Evolutionary conservation across 2,888 invertebrate genomes (phyloP), one percentile per base, ranked within the genome.

Genomic region (Phyllotreta striolata): DNA sequence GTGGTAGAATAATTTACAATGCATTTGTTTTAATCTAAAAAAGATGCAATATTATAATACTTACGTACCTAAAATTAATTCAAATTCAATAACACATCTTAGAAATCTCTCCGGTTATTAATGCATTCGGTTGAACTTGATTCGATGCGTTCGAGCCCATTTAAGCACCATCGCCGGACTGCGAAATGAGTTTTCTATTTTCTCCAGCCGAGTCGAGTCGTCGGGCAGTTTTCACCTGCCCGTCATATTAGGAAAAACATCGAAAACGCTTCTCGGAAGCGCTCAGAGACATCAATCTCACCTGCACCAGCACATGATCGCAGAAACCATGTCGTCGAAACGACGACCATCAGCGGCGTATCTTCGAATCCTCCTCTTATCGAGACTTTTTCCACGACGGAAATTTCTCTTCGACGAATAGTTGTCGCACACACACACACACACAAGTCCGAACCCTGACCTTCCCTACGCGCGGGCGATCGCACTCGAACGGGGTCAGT

Each of bases 291-390:
- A 49, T 38, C 47, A 58, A 35, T 39, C 49, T 58, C 57, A 58
- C 39, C 49, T 58, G 57, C 14, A 49, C 47, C 38, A 24, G 24
- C 24, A 24, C 38, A 13, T 40, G 24, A n/a, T 43, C 47, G 47
- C 60, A 46, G 24, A 62, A 67, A 67, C 66, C 64, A 67, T 67
- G 69, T 69, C 67, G 65, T 63, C 60, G 58, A 65, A 63, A 68
- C 52, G 67, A 70, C 70, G 58, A 63, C 64, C 52, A 52, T 7
- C 57, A 57, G 44, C 7, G 37, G 57, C 57, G 57, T 43, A 55
- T 24, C 24, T 24, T 24, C 24, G 24, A 24, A 24, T 24, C 24
- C 4, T 24, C 24, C 24, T 24, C 24, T 24, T 24, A 24, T 39
- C 44, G 12, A 1, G 9, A 47, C 8, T 47, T 47, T 41, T 34